Conservation (phyloP, 2,888 invertebrate genomes). For the Cylloceria caligata region DNA sequence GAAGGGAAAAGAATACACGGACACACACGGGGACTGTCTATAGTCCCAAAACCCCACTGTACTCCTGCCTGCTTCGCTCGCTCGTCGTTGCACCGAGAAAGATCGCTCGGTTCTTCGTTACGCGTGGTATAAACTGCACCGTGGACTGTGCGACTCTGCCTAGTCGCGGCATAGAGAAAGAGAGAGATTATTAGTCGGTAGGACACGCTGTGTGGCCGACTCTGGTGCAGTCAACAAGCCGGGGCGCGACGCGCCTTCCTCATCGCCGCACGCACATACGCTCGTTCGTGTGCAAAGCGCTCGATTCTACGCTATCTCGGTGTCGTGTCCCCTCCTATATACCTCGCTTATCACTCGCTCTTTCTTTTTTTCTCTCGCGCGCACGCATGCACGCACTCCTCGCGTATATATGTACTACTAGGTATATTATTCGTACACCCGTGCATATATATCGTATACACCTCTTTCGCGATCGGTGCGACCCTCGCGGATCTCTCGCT, state of each 20-base stretch:
- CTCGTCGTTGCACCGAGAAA: neutral
- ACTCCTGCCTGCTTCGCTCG: neutral
- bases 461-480: conserved; percentile 63
- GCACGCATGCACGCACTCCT: conserved; percentile 32
- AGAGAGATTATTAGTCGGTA: conserved; percentile 19
- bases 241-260: conserved; percentile 74
- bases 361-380: conserved; percentile 4
- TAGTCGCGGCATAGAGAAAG: neutral
- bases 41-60: neutral
- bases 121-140: neutral
- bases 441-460: conserved; percentile 25
- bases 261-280: conserved; percentile 46
- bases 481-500: conserved; percentile 63
- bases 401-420: conserved; percentile 23
- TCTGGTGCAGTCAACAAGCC: conserved; percentile 71
- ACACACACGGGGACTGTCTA: neutral
- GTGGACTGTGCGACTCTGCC: neutral
- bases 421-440: conserved; percentile 38
- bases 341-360: neutral
- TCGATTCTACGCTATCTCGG: conserved; percentile 8
- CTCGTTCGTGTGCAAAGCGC: conserved; percentile 13
- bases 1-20: neutral
- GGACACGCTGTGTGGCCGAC: conserved; percentile 50
- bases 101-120: neutral
- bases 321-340: neutral